These are phyloP conservation scores for Tiliacea aurago DNA, from an alignment of 2,888 invertebrate species.

Conservation along the genomic window DNA sequence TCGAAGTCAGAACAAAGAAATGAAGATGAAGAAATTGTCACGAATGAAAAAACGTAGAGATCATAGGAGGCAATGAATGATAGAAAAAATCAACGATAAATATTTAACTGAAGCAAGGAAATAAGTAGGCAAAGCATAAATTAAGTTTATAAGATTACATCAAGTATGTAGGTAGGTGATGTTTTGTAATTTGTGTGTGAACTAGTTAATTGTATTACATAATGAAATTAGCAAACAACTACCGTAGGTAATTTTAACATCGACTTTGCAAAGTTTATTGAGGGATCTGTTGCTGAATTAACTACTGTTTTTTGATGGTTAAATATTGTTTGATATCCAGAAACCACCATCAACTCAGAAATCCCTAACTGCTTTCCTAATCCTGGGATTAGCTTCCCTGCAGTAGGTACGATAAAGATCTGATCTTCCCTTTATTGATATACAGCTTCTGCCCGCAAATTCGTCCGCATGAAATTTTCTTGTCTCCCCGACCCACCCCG, in stretches of 20 bases:
- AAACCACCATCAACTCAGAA: neutral
- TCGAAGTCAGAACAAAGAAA: neutral
- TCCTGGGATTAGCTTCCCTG: too few relatives aligned
- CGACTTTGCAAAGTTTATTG: slow-evolving; percentile 13
- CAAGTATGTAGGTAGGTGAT: slow-evolving; percentile 37
- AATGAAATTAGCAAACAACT: slow-evolving; percentile 45
- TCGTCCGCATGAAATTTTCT: too few relatives aligned
- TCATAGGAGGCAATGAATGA: neutral
- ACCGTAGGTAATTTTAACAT: slow-evolving; percentile 12
- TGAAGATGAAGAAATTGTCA: neutral
- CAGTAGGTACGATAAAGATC: neutral
- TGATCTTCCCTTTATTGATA: neutral
- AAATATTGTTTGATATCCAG: neutral
- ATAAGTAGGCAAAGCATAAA: slow-evolving; percentile 2
- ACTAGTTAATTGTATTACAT: slow-evolving; percentile 47
- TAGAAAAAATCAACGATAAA: neutral
- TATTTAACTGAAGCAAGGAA: slow-evolving; percentile 8
- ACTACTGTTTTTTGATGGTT: neutral
- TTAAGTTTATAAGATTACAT: slow-evolving; percentile 37
- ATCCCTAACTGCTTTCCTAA: neutral
- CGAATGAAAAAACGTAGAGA: slow-evolving; percentile 8
- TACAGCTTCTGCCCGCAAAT: too few relatives aligned
- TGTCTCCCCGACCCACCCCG: too few relatives aligned
- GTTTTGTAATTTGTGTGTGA: slow-evolving; percentile 53
- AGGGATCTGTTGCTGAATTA: neutral